Evolutionary conservation across 1,140 invertebrate genomes (phyloP), one percentile per base, ranked within the genome.

Genomic region (Pseudomyrmex flavicornis): DNA sequence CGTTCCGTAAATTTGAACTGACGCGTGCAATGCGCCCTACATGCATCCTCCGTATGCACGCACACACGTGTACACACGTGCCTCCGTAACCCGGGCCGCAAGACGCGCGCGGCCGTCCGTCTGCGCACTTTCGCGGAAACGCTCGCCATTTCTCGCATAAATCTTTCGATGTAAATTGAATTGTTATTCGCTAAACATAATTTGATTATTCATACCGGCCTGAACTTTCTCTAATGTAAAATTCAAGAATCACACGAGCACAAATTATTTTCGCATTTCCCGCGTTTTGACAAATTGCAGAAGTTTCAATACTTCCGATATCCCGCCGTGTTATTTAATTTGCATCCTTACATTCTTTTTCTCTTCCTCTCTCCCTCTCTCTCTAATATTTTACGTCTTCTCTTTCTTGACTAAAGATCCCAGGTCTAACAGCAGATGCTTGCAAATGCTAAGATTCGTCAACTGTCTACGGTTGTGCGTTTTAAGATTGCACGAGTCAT

Each of bases 1-100:
- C 17, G 69, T 75, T 72, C 59, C 61, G 80, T 58, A 76, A 87
- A 83, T 73, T 77, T 83, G 20, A 83, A 63, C 58, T 56, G 84
- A 83, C 84, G 65, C 65, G 56, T 72, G 62, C 62, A 56, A 73
- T 85, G 62, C 46, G 66, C 56, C 54, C 59, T 59, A 65, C 84
- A 85, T 75, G 66, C n/a, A n/a, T 17, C 17, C 17, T 59, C 84
- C 44, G 58, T 22, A 48, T 9, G 70, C 22, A 62, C 35, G n/a
- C 48, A 13, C 62, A 66, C 70, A 62, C 22, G 54, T 48, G 82
- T 70, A 52, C 9, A 54, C 85, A 48, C 58, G 13, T 20, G 5
- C 35, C 35, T 35, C 35, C 7, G 35, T 35, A 35, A 5, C 35
- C 5, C 7, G 54, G 46, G 50, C 26, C 46, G n/a, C 44, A 59